These are phyloP conservation scores for Callaeas wilsoni DNA, from an alignment of 2,113 vertebrate genomes.

Conservation along the genomic window DNA sequence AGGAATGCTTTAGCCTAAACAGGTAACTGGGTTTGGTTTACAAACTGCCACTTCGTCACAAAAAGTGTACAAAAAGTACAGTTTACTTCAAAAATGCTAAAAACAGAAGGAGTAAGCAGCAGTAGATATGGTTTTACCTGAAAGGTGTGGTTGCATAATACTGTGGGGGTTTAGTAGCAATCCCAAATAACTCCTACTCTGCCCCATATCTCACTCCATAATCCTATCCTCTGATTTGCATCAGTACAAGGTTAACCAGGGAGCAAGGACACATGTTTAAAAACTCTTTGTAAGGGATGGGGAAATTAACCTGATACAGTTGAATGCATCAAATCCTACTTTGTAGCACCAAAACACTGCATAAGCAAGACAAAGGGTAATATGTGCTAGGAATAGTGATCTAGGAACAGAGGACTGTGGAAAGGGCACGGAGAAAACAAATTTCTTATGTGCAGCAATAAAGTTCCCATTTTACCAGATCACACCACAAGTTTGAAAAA, in stretches of 20 bases:
- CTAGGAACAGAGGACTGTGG: rapidly evolving
- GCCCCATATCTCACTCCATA: neutral
- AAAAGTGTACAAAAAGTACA: rapidly evolving
- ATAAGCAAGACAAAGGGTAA: neutral
- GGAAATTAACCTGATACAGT: neutral
- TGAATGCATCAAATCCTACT: neutral
- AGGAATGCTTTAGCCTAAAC: neutral
- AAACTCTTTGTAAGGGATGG: neutral
- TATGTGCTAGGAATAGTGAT: rapidly evolving
- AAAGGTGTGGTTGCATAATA: neutral
- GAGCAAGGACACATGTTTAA: neutral
- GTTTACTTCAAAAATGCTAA: neutral
- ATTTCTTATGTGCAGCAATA: neutral
- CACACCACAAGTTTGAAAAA: neutral
- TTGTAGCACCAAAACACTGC: neutral
- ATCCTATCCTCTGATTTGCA: neutral
- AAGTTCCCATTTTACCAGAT: neutral
- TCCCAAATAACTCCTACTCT: neutral
- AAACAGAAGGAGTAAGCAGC: neutral
- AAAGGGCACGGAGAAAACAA: neutral
- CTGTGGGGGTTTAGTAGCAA: neutral
- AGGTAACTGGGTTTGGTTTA: neutral
- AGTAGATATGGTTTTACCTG: neutral
- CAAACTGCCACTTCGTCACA: neutral
- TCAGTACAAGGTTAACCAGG: neutral